phyloP scores from a whole-genome alignment of 2,113 vertebrate genomes.

The Cathartes aura region DNA sequence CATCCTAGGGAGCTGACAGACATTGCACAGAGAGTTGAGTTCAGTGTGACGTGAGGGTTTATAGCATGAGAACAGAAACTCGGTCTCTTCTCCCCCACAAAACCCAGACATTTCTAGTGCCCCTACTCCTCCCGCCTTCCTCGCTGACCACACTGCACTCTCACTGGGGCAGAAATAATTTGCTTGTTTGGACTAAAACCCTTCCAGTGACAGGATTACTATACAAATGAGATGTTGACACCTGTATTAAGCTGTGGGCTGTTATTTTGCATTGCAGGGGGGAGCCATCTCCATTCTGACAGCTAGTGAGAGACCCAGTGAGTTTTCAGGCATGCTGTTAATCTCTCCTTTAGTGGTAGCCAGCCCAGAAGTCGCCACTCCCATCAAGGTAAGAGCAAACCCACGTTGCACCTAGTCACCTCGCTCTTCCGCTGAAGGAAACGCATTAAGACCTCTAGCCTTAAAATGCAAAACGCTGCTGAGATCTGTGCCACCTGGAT shows the following conservation, averaged over 20 bases:
- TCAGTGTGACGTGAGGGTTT: not conserved
- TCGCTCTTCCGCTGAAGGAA: not conserved
- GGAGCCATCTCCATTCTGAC: conserved; percentile 92
- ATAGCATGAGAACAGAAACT: not conserved
- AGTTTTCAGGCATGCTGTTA: conserved; percentile 89
- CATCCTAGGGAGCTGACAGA: not conserved
- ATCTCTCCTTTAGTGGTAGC: conserved; percentile 91
- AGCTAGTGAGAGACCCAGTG: conserved; percentile 83
- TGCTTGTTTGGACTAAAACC: not conserved
- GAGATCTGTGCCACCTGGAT: not conserved
- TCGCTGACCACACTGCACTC: not conserved
- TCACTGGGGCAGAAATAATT: not conserved
- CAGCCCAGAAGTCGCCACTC: conserved; percentile 91
- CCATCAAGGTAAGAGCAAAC: conserved; percentile 87
- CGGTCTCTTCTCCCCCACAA: not conserved
- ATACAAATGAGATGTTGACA: not conserved
- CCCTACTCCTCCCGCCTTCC: not conserved
- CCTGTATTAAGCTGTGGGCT: conserved; percentile 3
- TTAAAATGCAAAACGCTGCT: not conserved
- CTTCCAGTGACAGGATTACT: not conserved
- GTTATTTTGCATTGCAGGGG: conserved; percentile 80
- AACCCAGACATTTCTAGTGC: not conserved
- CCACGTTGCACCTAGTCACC: rapidly evolving
- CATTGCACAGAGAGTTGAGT: not conserved
- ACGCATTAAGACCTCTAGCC: not conserved